Percentiles rank a stretch among this genome's conserved stretches.
Evolutionary conservation across 2,797 vertebrate genomes (phyloP).

Genomic region (Trematomus bernacchii): DNA sequence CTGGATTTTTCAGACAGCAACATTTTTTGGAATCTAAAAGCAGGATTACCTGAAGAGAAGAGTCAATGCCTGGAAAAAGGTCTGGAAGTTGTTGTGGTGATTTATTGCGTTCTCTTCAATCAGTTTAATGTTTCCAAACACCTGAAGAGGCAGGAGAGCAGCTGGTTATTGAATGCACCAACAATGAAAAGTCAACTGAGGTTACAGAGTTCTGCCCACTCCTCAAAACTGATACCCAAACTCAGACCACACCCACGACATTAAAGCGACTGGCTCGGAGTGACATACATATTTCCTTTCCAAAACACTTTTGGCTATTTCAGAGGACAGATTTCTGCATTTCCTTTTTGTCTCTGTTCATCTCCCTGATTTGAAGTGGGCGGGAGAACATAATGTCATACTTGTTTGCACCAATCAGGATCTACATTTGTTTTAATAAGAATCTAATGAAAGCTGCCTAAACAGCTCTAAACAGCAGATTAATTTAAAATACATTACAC

Average conservation of each 20-base stretch:
- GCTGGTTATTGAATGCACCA: not conserved
- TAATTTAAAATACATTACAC: too few species aligned
- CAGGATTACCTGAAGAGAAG: constrained; percentile 92
- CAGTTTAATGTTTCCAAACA: constrained; percentile 96
- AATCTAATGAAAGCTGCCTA: too few species aligned
- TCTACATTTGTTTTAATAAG: too few species aligned
- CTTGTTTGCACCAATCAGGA: too few species aligned
- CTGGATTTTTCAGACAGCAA: not conserved
- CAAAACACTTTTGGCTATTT: not conserved
- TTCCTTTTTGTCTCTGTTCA: too few species aligned
- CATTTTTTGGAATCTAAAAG: not conserved
- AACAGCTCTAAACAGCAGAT: too few species aligned
- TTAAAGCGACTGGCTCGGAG: not conserved
- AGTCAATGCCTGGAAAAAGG: constrained; percentile 95
- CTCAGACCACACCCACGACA: too few species aligned
- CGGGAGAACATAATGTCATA: too few species aligned
- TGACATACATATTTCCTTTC: not conserved
- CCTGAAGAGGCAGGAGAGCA: constrained; percentile 80
- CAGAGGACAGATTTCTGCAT: not conserved
- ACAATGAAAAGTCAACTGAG: too few species aligned
- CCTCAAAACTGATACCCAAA: not conserved
- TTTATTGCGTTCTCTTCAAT: constrained; percentile 91
- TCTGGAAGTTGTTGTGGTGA: constrained; percentile 97
- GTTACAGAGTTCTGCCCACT: not conserved
- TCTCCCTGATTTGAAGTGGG: too few species aligned